Evolutionary conservation across 2,797 vertebrate species (phyloP).

Genomic region (Crocidura indochinensis): DNA sequence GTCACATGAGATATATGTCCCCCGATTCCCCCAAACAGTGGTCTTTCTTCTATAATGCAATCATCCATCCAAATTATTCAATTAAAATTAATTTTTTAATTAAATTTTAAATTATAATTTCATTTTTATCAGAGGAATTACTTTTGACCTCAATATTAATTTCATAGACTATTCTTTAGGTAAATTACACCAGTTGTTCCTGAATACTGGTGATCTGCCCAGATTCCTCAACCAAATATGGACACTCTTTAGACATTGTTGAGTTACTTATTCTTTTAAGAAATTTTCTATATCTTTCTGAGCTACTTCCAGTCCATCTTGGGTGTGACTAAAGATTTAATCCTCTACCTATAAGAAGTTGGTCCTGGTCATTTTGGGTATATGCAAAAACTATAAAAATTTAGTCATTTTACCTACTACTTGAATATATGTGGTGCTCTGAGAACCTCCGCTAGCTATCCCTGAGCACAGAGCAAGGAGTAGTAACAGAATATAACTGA

Average conservation of each 20-base stretch:
- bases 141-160: neutral
- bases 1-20: too few relatives aligned
- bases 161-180: too few relatives aligned
- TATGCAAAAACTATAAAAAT: too few relatives aligned
- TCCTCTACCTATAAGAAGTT: neutral
- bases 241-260: neutral
- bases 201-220: neutral
- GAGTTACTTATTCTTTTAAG: neutral
- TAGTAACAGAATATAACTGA: too few relatives aligned
- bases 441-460: neutral
- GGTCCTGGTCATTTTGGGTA: neutral
- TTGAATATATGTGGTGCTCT: neutral
- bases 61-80: too few relatives aligned
- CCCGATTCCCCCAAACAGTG: too few relatives aligned
- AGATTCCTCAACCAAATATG: neutral
- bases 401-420: neutral
- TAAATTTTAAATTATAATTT: too few relatives aligned
- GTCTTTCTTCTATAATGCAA: too few relatives aligned
- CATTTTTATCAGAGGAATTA: neutral
- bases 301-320: too few relatives aligned
- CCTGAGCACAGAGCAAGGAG: too few relatives aligned
- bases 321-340: too few relatives aligned
- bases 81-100: too few relatives aligned
- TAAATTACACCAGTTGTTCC: neutral
- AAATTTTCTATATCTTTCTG: neutral